A percentile compares a stretch with the other conserved stretches of the same genome.
phyloP scores from a whole-genome alignment of 2,888 invertebrate genomes.

The Rhorus exstirpatorius region DNA sequence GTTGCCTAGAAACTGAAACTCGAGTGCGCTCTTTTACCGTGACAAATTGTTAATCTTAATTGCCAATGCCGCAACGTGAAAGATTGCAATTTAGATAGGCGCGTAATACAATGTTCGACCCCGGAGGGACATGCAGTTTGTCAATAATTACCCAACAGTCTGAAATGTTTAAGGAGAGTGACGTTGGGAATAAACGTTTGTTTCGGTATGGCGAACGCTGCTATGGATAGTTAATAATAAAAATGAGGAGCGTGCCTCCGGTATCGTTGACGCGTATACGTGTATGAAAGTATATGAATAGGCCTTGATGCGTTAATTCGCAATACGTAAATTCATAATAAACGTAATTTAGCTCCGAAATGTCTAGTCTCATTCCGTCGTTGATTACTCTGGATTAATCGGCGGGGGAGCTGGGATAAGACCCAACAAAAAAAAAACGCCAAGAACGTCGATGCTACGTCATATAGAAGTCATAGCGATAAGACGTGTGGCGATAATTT shows the following conservation, averaged over 20 bases:
- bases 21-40: constrained; percentile 61
- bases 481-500: constrained; percentile 52
- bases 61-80: constrained; percentile 51
- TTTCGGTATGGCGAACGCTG: constrained; percentile 24
- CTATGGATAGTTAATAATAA: neutral
- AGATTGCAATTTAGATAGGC: constrained; percentile 66
- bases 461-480: constrained; percentile 61
- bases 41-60: constrained; percentile 71
- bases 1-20: constrained; percentile 58
- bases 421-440: constrained; percentile 1
- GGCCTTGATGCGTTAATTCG: neutral
- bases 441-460: constrained; percentile 48
- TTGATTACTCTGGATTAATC: constrained; percentile 13
- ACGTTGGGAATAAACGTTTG: constrained; percentile 23
- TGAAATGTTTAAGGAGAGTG: constrained; percentile 38
- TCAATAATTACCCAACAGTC: constrained; percentile 66
- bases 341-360: constrained; percentile 18
- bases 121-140: constrained; percentile 66
- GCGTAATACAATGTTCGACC: constrained; percentile 54
- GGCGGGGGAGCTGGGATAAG: constrained; percentile 14
- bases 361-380: constrained; percentile 6
- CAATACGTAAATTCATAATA: constrained; percentile 19
- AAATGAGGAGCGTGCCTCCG: constrained; percentile 24
- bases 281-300: no score
- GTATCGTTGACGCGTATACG: constrained; percentile 7